Conservation (phyloP, 1,140 invertebrate genomes). For the Elymnias hypermnestra region DNA sequence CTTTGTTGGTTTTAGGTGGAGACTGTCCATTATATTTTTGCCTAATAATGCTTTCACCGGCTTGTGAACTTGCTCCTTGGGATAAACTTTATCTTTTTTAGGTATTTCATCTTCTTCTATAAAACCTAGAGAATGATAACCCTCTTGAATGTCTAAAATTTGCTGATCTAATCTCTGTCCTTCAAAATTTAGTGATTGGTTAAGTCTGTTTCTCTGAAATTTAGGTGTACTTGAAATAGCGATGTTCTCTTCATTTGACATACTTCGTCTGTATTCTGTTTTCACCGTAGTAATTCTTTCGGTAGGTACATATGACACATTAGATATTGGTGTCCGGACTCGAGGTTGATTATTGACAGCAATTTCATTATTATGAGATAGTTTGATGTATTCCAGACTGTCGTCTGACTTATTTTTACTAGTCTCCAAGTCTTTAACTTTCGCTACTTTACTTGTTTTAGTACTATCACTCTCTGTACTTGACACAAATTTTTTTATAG, state of each 20-base stretch:
- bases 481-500: conserved; percentile 58
- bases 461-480: conserved; percentile 56
- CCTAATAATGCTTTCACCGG: conserved; percentile 59
- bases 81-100: conserved; percentile 29
- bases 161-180: conserved; percentile 68
- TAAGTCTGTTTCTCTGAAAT: conserved; percentile 71
- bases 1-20: conserved; percentile 69
- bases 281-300: conserved; percentile 42
- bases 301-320: conserved; percentile 59
- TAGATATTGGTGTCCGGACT: conserved; percentile 68
- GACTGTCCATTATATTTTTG: conserved; percentile 71
- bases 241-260: conserved; percentile 54
- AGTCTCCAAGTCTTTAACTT: conserved; percentile 68
- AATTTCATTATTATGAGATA: conserved; percentile 69
- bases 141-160: conserved; percentile 69
- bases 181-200: conserved; percentile 70
- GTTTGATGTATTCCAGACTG: conserved; percentile 70
- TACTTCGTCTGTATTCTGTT: conserved; percentile 50
- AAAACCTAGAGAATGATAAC: conserved; percentile 68
- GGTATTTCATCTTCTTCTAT: conserved; percentile 56
- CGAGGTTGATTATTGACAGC: conserved; percentile 71
- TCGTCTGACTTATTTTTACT: conserved; percentile 63
- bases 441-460: conserved; percentile 64
- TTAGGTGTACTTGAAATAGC: conserved; percentile 52
- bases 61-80: conserved; percentile 51